Evolutionary conservation across 2,113 vertebrate species (phyloP).

Genomic region (Benitochromis conjunctus): DNA sequence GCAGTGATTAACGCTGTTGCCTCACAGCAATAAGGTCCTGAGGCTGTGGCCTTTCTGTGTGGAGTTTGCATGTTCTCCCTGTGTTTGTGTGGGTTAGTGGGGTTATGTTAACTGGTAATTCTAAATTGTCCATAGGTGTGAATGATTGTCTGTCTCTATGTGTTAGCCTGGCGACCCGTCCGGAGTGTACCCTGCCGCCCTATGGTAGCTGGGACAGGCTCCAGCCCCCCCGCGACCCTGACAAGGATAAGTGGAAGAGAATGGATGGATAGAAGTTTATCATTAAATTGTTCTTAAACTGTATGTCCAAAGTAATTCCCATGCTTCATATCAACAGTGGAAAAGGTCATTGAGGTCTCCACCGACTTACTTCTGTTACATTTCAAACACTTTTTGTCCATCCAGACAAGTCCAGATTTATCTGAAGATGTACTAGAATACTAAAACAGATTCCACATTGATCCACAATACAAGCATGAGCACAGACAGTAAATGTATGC

Average conservation of each 20-base stretch:
- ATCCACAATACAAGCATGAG: neutral
- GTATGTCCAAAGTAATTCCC: neutral
- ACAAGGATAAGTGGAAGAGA: neutral
- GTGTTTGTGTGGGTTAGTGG: neutral
- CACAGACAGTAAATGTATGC: neutral
- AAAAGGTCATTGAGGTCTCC: neutral
- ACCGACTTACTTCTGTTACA: neutral
- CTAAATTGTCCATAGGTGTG: neutral
- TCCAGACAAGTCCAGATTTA: neutral
- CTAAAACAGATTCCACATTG: neutral
- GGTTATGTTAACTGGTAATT: neutral
- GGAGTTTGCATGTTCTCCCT: neutral
- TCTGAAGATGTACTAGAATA: neutral
- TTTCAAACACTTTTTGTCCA: neutral
- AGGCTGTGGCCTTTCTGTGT: neutral
- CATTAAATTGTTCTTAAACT: neutral
- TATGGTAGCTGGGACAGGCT: neutral
- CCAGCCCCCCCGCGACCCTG: neutral
- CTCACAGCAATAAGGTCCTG: fast-evolving
- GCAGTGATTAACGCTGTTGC: neutral
- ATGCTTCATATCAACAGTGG: neutral
- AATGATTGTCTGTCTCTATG: neutral
- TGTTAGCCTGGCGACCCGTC: neutral
- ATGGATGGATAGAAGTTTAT: neutral
- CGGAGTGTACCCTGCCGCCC: neutral